phyloP scores from a whole-genome alignment of 2,113 vertebrate genomes.

The Pseudolaguvia tuberculata region DNA sequence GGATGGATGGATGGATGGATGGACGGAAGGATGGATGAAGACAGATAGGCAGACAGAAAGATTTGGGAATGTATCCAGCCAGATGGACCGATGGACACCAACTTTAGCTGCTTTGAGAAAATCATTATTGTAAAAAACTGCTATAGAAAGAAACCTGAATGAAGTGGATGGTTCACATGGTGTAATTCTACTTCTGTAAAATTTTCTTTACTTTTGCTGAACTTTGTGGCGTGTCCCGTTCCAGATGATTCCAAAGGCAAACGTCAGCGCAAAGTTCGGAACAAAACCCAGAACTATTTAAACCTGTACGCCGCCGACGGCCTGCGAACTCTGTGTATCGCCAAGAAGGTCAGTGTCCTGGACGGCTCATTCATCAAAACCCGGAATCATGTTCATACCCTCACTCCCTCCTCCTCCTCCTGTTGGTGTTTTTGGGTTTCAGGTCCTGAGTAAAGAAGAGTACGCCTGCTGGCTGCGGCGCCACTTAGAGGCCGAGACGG shows the following conservation, averaged over 20 bases:
- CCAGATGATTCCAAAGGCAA: constrained; percentile 79
- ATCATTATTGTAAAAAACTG: too few relatives aligned
- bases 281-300: constrained; percentile 89
- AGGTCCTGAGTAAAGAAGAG: constrained; percentile 90
- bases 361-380: constrained; percentile 29
- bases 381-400: constrained; percentile 26
- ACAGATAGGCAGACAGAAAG: too few relatives aligned
- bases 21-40: too few relatives aligned
- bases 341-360: constrained; percentile 81
- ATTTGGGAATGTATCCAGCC: too few relatives aligned
- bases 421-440: constrained; percentile 21
- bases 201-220: too few relatives aligned
- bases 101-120: too few relatives aligned
- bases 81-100: too few relatives aligned
- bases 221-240: constrained; percentile 10
- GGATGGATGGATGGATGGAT: too few relatives aligned
- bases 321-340: constrained; percentile 92
- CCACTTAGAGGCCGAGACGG: constrained; percentile 87
- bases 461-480: constrained; percentile 87
- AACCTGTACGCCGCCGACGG: constrained; percentile 89
- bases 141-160: too few relatives aligned
- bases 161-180: too few relatives aligned
- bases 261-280: constrained; percentile 83
- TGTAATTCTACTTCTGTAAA: too few relatives aligned
- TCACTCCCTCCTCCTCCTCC: constrained; percentile 16